These are phyloP conservation scores for Ptilodon capucinus DNA, from an alignment of 2,888 invertebrate species.

Conservation along the genomic window DNA sequence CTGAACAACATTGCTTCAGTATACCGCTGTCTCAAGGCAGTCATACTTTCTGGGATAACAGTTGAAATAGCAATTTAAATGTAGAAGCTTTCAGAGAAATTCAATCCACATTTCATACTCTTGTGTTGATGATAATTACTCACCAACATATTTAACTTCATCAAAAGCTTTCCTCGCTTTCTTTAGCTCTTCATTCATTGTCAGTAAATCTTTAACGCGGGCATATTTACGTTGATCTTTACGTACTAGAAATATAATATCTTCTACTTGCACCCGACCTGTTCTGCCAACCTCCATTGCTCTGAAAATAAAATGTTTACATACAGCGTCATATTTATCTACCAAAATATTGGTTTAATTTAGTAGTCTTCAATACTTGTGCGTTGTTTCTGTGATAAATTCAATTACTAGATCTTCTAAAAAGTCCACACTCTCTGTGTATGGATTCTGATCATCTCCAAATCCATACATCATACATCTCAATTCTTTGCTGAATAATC, in stretches of 20 bases:
- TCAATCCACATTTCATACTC: not conserved
- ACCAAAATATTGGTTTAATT: not conserved
- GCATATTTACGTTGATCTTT: slow-evolving; percentile 99
- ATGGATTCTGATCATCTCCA: slow-evolving; percentile 99
- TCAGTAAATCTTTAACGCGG: slow-evolving; percentile 96
- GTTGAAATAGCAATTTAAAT: not conserved
- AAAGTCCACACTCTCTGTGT: slow-evolving; percentile 98
- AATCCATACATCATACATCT: slow-evolving; percentile 99
- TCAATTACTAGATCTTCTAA: slow-evolving; percentile 98
- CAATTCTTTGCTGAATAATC: slow-evolving; percentile 95
- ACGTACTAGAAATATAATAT: slow-evolving; percentile 97
- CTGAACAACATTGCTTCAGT: too few relatives aligned
- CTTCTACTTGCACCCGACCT: slow-evolving; percentile 99
- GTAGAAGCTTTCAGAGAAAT: not conserved
- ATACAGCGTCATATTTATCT: not conserved
- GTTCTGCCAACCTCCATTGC: slow-evolving; percentile 98
- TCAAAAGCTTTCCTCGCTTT: slow-evolving; percentile 99
- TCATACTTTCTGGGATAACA: too few relatives aligned
- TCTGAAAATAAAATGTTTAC: slow-evolving; percentile 73
- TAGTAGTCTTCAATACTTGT: slow-evolving; percentile 80
- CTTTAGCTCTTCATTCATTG: slow-evolving; percentile 99
- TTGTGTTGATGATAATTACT: slow-evolving; percentile 43
- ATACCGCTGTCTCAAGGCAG: too few relatives aligned
- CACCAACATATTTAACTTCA: slow-evolving; percentile 98
- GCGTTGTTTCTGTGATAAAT: slow-evolving; percentile 97